These are phyloP conservation scores for Perodicticus potto DNA, from an alignment of 2,797 vertebrate genomes.

Conservation along the genomic window DNA sequence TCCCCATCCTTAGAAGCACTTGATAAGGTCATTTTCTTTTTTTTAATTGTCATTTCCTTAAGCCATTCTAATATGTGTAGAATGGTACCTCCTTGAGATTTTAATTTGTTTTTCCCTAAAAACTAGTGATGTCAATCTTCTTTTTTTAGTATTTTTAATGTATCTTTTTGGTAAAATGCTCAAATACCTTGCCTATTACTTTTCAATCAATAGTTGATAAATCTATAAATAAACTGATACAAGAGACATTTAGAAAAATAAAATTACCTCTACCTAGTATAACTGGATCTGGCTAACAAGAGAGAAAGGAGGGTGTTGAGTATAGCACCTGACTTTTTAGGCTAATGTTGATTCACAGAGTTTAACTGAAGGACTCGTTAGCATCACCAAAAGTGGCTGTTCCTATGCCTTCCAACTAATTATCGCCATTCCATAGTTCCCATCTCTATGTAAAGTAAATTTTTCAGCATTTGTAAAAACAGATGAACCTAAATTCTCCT, in stretches of 20 bases:
- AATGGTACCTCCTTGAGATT: not conserved
- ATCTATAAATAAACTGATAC: constrained; percentile 6
- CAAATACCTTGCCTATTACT: not conserved
- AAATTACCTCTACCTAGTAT: not conserved
- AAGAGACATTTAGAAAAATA: constrained; percentile 17
- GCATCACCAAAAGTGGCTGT: not conserved
- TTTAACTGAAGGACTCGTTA: not conserved
- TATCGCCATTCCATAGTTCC: not conserved
- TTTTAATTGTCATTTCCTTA: not conserved
- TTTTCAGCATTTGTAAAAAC: constrained; percentile 5
- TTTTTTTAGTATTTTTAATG: not conserved
- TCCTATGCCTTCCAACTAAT: not conserved
- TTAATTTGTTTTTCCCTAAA: constrained; percentile 21
- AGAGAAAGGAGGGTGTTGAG: not conserved
- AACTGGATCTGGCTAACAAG: not conserved
- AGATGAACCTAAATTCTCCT: not conserved
- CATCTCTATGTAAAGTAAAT: constrained; percentile 37
- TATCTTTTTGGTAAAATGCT: not conserved
- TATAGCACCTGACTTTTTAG: not conserved
- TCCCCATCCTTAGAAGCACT: not conserved
- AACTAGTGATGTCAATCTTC: not conserved
- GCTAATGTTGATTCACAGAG: not conserved
- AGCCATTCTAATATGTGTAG: not conserved
- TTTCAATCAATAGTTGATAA: constrained; percentile 18
- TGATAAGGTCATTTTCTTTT: not conserved